Conservation (phyloP, 2,888 invertebrate genomes). For the Endotricha flammealis region DNA sequence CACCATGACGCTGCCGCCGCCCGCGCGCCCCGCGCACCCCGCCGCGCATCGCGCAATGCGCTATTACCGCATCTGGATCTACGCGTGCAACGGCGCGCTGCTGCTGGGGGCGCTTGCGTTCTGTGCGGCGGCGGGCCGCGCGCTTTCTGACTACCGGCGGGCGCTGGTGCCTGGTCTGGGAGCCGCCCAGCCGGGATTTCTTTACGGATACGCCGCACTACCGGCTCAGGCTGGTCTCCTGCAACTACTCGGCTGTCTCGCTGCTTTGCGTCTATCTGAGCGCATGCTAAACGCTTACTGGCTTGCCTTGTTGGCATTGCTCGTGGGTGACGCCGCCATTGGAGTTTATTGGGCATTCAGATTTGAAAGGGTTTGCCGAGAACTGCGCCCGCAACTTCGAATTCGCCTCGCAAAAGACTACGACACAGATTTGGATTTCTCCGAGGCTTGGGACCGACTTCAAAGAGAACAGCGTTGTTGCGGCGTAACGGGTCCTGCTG, state of each 20-base stretch:
- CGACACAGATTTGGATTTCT: conserved; percentile 84
- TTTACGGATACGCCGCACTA: conserved; percentile 90
- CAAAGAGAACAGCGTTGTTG: conserved; percentile 88
- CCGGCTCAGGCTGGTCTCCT: conserved; percentile 84
- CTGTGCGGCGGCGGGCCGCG: conserved; percentile 85
- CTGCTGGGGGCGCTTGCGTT: conserved; percentile 89
- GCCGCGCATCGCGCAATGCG: conserved; percentile 81
- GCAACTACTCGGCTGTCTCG: conserved; percentile 88
- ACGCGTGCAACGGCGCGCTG: conserved; percentile 93
- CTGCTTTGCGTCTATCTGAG: conserved; percentile 88
- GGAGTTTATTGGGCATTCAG: conserved; percentile 92
- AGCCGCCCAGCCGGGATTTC: conserved; percentile 88
- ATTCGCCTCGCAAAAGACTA: conserved; percentile 82
- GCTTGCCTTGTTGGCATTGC: conserved; percentile 86
- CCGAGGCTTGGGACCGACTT: conserved; percentile 86
- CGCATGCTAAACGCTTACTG: conserved; percentile 90
- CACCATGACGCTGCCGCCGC: conserved; percentile 79
- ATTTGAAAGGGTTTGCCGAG: conserved; percentile 85
- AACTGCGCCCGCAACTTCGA: conserved; percentile 83
- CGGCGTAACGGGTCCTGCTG: conserved; percentile 83
- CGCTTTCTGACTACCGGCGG: conserved; percentile 84
- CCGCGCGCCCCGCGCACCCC: conserved; percentile 73
- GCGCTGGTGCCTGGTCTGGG: conserved; percentile 85
- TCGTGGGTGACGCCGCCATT: conserved; percentile 90
- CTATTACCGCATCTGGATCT: conserved; percentile 95